Conservation (phyloP, 2,888 invertebrate species). For the Volucella bombylans region DNA sequence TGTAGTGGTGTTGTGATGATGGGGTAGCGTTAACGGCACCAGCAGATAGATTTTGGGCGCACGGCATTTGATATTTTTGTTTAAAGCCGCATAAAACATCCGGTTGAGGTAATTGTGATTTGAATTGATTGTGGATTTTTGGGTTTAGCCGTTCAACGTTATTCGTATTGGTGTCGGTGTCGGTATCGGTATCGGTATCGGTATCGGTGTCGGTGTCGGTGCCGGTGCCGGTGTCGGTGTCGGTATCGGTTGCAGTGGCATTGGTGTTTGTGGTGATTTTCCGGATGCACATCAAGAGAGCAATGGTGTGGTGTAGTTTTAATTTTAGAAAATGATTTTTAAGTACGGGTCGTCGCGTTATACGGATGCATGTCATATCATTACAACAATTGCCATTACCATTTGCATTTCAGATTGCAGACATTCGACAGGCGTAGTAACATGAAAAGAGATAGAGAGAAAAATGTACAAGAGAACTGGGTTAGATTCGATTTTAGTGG, state of each 20-base stretch:
- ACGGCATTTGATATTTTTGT: conserved; percentile 53
- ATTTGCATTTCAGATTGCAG: background rate
- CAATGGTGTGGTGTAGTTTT: conserved; percentile 56
- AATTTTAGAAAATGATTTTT: conserved; percentile 58
- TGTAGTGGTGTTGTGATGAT: conserved; percentile 2
- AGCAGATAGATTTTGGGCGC: too few relatives aligned
- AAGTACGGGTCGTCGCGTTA: background rate
- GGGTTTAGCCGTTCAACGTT: conserved; percentile 28
- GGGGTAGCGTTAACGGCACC: too few relatives aligned
- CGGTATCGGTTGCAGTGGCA: conserved; percentile 30
- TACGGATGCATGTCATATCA: too few relatives aligned
- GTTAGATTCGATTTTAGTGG: conserved; percentile 9
- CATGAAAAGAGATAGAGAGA: conserved; percentile 54
- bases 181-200: conserved; percentile 28
- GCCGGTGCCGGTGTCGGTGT: too few relatives aligned
- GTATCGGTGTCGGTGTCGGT: background rate
- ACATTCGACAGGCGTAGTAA: background rate
- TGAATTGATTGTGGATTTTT: conserved; percentile 52
- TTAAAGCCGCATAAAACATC: conserved; percentile 62
- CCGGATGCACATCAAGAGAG: conserved; percentile 20
- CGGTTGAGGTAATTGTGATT: conserved; percentile 63
- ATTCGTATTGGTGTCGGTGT: conserved; percentile 1
- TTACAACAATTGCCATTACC: too few relatives aligned
- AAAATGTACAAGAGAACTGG: conserved; percentile 12
- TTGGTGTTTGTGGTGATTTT: conserved; percentile 54